Percentiles rank a stretch among this genome's conserved stretches.
phyloP scores from a whole-genome alignment of 2,888 invertebrate genomes.

The Nephrotoma flavescens region DNA sequence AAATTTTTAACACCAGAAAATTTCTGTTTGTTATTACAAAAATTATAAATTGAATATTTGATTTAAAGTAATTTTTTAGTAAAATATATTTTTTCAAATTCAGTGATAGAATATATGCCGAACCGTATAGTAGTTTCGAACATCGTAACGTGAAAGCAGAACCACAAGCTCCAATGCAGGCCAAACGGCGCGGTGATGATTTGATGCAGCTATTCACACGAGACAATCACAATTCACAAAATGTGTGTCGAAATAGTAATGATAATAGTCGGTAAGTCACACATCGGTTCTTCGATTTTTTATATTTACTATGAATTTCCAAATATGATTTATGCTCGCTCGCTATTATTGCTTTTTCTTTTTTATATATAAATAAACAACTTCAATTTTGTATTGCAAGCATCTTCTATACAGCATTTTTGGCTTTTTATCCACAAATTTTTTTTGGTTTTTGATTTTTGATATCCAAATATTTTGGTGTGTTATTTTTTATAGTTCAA shows the following conservation, averaged over 20 bases:
- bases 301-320: not conserved
- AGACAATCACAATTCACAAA: not conserved
- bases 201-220: not conserved
- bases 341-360: not conserved
- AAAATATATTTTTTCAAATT: not conserved
- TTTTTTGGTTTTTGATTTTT: not conserved
- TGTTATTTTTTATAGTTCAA: conserved; percentile 1
- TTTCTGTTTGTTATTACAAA: not conserved
- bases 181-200: conserved; percentile 5
- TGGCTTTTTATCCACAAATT: not conserved
- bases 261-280: not conserved
- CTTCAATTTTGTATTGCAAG: not conserved
- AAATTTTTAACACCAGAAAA: not conserved
- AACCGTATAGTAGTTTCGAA: conserved; percentile 5
- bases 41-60: not conserved
- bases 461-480: not conserved
- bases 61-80: not conserved
- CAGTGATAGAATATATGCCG: conserved; percentile 8
- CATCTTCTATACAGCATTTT: not conserved
- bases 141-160: conserved; percentile 1
- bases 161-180: conserved; percentile 4
- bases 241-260: not conserved
- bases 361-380: not conserved
- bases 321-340: not conserved
- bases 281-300: not conserved